Conservation (phyloP, 2,797 vertebrate species). For the Dicrostonyx torquatus region DNA sequence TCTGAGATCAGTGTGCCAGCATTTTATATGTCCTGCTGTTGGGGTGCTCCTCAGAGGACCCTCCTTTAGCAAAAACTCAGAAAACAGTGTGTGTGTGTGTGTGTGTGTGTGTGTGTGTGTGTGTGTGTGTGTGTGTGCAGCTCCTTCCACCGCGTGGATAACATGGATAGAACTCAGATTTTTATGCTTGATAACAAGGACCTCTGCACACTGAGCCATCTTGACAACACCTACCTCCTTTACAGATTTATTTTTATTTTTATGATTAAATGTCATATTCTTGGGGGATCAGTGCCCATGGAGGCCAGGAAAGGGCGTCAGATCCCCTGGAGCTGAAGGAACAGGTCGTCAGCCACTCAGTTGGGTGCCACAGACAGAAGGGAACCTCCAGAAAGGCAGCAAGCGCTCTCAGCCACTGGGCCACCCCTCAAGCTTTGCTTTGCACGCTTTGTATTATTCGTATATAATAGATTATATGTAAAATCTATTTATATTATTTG, state of each 20-base stretch:
- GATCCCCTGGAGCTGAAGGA: not conserved
- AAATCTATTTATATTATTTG: not conserved
- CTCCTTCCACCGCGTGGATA: not conserved
- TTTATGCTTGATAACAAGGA: not conserved
- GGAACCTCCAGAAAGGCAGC: not conserved
- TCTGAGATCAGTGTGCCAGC: not conserved
- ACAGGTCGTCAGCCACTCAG: not conserved
- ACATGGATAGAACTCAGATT: too few species aligned
- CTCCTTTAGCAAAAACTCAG: not conserved
- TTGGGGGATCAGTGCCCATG: not conserved
- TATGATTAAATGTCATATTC: not conserved
- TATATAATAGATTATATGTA: too few species aligned
- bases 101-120: not conserved
- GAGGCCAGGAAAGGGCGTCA: not conserved
- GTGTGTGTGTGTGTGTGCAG: not conserved
- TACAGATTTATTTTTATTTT: not conserved
- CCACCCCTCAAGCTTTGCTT: not conserved
- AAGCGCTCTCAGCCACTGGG: not conserved
- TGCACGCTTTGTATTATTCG: not conserved
- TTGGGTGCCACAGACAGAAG: not conserved
- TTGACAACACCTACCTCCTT: not conserved
- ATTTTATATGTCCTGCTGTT: not conserved
- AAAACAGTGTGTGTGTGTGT: not conserved
- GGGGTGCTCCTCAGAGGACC: not conserved
- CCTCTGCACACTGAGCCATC: not conserved